Evolutionary conservation across 2,113 vertebrate species (phyloP).

Genomic region (Bombycilla garrulus): DNA sequence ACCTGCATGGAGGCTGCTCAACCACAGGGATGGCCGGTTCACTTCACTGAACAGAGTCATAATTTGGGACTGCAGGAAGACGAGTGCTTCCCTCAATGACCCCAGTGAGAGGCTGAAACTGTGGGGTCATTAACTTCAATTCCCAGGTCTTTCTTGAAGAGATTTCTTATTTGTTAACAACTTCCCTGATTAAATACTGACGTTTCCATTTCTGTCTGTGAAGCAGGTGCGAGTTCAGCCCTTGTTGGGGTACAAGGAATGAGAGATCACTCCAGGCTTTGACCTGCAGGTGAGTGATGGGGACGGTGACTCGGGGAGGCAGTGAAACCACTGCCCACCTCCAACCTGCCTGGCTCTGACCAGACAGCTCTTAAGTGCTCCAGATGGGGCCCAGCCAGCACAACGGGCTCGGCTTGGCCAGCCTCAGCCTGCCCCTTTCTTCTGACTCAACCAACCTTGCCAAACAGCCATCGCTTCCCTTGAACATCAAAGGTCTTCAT

Average conservation of each 20-base stretch:
- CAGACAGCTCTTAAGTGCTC: background rate
- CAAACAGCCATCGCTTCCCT: background rate
- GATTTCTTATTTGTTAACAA: background rate
- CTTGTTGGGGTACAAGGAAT: background rate
- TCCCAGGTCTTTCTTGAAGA: background rate
- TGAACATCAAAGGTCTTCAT: conserved; percentile 49
- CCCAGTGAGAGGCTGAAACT: background rate
- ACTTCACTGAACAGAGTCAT: background rate
- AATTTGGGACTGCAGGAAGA: background rate
- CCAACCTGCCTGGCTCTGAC: background rate
- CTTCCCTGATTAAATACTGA: background rate
- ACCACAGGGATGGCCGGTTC: background rate
- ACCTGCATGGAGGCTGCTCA: background rate
- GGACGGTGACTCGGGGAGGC: fast-evolving
- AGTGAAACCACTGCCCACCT: background rate
- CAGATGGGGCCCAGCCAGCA: background rate
- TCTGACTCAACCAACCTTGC: conserved; percentile 14
- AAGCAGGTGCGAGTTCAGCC: background rate
- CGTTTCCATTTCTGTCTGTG: background rate
- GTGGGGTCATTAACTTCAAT: background rate
- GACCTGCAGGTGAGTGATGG: background rate
- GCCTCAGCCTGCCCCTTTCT: conserved; percentile 5
- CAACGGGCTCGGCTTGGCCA: background rate
- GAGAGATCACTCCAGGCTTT: background rate
- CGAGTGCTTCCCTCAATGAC: background rate